Evolutionary conservation across 2,113 vertebrate species (phyloP).

Genomic region (Vombatus ursinus): DNA sequence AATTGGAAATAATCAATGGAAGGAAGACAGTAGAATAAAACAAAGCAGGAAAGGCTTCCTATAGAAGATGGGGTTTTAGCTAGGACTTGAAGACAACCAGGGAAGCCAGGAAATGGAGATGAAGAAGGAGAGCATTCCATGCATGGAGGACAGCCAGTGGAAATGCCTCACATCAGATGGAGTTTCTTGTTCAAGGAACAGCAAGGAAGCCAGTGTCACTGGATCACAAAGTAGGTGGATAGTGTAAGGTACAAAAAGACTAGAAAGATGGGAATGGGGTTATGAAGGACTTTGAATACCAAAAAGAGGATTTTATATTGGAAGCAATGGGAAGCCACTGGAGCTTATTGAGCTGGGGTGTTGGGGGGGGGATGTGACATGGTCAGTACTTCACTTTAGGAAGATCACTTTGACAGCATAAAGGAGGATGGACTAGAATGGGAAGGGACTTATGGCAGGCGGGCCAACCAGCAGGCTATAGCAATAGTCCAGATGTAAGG

Average conservation of each 20-base stretch:
- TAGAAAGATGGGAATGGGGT: neutral
- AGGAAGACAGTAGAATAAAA: neutral
- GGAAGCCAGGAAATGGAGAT: neutral
- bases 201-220: neutral
- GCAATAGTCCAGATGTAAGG: neutral
- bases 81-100: neutral
- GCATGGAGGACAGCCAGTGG: neutral
- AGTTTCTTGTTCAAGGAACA: neutral
- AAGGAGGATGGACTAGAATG: no score
- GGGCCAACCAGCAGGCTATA: neutral
- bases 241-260: neutral
- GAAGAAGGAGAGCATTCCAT: neutral
- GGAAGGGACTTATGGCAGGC: neutral
- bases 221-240: neutral
- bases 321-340: neutral
- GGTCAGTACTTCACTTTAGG: neutral
- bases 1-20: neutral
- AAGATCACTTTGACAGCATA: no score
- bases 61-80: neutral
- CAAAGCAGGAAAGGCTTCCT: no score
- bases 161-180: neutral
- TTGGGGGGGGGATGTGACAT: no score
- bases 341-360: neutral
- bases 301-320: neutral
- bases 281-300: neutral